Conservation (phyloP, 2,113 vertebrate species). For the Corydoras sp. region DNA sequence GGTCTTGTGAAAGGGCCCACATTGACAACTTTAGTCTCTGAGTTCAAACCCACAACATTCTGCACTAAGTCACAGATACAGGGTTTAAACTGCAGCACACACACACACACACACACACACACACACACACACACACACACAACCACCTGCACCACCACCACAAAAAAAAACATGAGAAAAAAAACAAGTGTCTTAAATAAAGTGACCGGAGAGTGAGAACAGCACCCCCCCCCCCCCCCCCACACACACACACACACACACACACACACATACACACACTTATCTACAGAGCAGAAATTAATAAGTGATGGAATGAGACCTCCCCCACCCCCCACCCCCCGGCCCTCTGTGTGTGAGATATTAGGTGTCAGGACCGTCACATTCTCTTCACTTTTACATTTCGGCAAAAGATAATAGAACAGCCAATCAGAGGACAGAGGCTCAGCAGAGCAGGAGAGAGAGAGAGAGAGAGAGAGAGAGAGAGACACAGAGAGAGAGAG, state of each 20-base stretch:
- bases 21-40: no score
- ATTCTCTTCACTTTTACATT: constrained; percentile 57
- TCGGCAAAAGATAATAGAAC: constrained; percentile 38
- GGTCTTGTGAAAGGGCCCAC: no score
- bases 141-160: not conserved
- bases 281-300: not conserved
- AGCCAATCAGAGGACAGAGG: constrained; percentile 48
- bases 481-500: no score
- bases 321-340: not conserved
- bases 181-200: no score
- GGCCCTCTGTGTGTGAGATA: constrained; percentile 40
- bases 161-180: no score
- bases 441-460: constrained; percentile 14
- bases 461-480: no score
- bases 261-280: no score
- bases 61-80: no score
- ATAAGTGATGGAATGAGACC: constrained; percentile 13
- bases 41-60: no score
- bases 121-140: constrained; percentile 3
- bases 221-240: no score
- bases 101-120: constrained; percentile 3
- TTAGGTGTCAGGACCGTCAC: constrained; percentile 60
- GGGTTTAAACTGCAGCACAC: not conserved
- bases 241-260: no score
- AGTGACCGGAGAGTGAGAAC: no score